Evolutionary conservation across 1,140 invertebrate species (phyloP).

Genomic region (Odontomachus brunneus): DNA sequence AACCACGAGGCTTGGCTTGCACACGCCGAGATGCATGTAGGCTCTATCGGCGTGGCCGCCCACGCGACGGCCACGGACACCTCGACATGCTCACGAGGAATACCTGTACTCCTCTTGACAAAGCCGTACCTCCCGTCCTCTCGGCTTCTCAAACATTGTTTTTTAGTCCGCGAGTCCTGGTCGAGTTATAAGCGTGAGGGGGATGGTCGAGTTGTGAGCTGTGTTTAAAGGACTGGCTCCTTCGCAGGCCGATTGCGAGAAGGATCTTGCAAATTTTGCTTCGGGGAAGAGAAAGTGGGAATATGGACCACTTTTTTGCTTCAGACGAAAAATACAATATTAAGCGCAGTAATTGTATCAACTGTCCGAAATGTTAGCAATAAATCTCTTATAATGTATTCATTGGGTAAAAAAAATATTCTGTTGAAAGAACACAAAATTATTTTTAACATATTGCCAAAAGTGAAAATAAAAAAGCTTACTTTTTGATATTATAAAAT

Average conservation of each 20-base stretch:
- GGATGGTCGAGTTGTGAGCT: background rate
- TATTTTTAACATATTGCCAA: no score
- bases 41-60: slow-evolving; percentile 74
- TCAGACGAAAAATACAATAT: no score
- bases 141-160: slow-evolving; percentile 14
- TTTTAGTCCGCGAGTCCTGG: background rate
- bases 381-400: no score
- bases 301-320: no score
- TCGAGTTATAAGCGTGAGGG: background rate
- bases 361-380: no score
- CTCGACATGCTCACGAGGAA: slow-evolving; percentile 62
- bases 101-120: slow-evolving; percentile 54
- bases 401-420: no score
- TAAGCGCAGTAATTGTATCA: no score
- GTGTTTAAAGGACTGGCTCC: background rate
- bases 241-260: background rate
- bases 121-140: slow-evolving; percentile 53
- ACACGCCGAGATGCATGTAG: slow-evolving; percentile 73
- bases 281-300: no score
- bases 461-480: no score
- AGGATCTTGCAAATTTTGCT: background rate
- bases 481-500: no score
- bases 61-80: slow-evolving; percentile 64
- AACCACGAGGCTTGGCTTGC: slow-evolving; percentile 65
- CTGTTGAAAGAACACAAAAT: no score